Percentiles rank a stretch among this genome's conserved stretches.
phyloP scores from a whole-genome alignment of 2,113 vertebrate species.

The Ictalurus furcatus region DNA sequence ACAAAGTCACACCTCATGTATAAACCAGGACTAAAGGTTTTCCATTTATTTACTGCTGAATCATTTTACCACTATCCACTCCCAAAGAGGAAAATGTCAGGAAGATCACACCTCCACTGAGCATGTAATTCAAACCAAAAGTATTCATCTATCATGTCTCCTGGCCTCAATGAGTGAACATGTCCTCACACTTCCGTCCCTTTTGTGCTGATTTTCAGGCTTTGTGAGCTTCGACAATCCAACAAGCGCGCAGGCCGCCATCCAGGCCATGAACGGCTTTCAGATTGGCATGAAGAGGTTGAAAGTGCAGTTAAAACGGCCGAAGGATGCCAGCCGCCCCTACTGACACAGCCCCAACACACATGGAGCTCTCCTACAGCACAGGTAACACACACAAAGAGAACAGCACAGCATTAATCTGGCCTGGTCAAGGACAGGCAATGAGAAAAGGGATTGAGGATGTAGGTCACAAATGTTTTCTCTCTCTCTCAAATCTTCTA shows the following conservation, averaged over 20 bases:
- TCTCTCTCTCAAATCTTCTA: neutral
- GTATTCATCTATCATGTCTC: neutral
- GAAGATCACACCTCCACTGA: neutral
- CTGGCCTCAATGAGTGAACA: neutral
- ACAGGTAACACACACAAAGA: constrained; percentile 70
- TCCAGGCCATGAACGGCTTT: constrained; percentile 99
- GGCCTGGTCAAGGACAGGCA: constrained; percentile 9
- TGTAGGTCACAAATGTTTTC: neutral
- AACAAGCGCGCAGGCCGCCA: constrained; percentile 93
- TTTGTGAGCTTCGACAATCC: constrained; percentile 99
- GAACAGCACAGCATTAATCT: neutral
- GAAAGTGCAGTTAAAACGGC: constrained; percentile 97
- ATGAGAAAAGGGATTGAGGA: constrained; percentile 6
- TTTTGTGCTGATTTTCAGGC: constrained; percentile 69
- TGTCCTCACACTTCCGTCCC: neutral
- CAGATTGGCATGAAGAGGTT: constrained; percentile 98
- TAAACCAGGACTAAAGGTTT: neutral
- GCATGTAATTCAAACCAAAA: neutral
- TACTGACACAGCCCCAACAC: constrained; percentile 83
- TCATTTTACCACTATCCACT: neutral
- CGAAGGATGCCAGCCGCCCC: constrained; percentile 94
- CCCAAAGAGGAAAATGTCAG: neutral
- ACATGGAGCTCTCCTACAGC: constrained; percentile 68
- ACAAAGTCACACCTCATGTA: neutral
- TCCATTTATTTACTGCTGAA: constrained; percentile 2